These are phyloP conservation scores for Masnerella sp. DNA, from an alignment of 2,888 invertebrate species.

Conservation along the genomic window DNA sequence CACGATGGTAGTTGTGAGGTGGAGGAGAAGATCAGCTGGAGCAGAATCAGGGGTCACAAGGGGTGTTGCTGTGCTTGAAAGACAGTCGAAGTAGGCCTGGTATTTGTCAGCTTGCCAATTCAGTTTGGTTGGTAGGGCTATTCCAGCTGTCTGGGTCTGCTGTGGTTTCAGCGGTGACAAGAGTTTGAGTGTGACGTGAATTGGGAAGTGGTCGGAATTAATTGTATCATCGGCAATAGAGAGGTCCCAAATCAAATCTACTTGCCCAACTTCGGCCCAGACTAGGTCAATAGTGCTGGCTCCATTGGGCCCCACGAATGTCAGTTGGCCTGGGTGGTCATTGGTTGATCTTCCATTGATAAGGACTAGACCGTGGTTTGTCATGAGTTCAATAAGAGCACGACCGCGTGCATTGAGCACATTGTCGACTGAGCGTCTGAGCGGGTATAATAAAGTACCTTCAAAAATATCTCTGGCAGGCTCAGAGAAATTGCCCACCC, in stretches of 20 bases:
- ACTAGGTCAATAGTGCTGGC: background rate
- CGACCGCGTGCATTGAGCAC: background rate
- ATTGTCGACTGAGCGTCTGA: background rate
- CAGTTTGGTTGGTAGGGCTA: background rate
- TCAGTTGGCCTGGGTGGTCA: background rate
- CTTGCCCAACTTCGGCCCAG: background rate
- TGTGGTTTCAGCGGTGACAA: background rate
- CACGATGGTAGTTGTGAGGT: background rate
- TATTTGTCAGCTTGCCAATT: background rate
- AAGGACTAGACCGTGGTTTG: background rate
- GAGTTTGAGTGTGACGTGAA: background rate
- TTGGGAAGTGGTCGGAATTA: conserved; percentile 2
- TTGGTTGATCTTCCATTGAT: background rate
- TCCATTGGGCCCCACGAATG: background rate
- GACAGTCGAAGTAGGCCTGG: background rate
- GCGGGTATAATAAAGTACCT: background rate
- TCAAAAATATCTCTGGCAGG: background rate
- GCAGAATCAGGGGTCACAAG: background rate
- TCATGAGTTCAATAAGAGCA: background rate
- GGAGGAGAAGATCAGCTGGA: background rate
- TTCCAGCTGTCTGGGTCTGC: background rate
- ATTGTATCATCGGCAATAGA: background rate
- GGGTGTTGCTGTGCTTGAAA: background rate
- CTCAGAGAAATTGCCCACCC: background rate
- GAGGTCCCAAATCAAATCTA: background rate